Evolutionary conservation across 2,888 invertebrate genomes (phyloP), one percentile per base, ranked within the genome.

Genomic region (Argyresthia albistria): DNA sequence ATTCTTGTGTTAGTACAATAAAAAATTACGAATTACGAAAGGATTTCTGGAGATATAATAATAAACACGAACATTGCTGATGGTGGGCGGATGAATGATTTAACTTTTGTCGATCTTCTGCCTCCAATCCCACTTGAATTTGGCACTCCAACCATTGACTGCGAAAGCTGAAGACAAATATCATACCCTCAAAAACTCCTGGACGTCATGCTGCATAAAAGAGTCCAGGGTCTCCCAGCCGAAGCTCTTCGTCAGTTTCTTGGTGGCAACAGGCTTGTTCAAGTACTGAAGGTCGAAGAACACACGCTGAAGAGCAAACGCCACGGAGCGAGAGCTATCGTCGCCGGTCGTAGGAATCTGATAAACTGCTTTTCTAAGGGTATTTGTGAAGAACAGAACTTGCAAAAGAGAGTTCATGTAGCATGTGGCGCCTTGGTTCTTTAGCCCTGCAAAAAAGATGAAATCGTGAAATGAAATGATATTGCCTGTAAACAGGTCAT

Each of bases 221-320:
- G 98, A 98, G 75, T 99, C 99, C 39, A 99, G 87, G 0, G 99
- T 97, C 79, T 99, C 99, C 99, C 99, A 99, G n/a, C 99, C 99
- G 78, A 99, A 99, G 59, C 98, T 98, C 81, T 98, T 97, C 9
- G 99, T 99, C 54, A 99, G 89, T 79, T 98, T 99, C 83, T 99
- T 99, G 25, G 99, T 99, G 53, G 98, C 98, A 9, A 99, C 99
- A 1, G 99, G 97, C 75, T 97, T 97, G 75, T 98, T 98, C 59
- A 94, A 93, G 70, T 97, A 97, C 82, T 99, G 98, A 52, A 99
- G 89, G 71, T 99, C 99, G 77, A 98, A 97, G 83, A 99, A 99
- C 35, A 99, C 98, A 63, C 99, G 90, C 75, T 99, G 99, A 59
- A 99, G 89, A 11, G 99, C 99, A 57, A 99, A 90, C 0, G 98